These are phyloP conservation scores for mouse (Mus musculus) DNA, from an alignment of 2,113 vertebrate species.

Conservation along the genomic window GRCm39 chr1:138653501-138654000, in stretches of 20 bases:
- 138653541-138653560: not conserved
- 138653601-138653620: not conserved
- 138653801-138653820: not conserved
- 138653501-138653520: not conserved
- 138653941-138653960: not conserved
- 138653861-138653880: not conserved
- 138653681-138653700: not conserved
- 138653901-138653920: not conserved
- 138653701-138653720: not conserved
- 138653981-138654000: not conserved
- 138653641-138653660: not conserved
- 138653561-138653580: no score
- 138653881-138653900: not conserved
- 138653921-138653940: not conserved
- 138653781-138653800: not conserved
- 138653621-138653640: not conserved
- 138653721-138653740: not conserved
- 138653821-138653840: not conserved
- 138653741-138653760: not conserved
- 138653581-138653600: no score
- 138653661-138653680: not conserved
- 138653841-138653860: not conserved
- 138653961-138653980: not conserved
- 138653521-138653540: not conserved
- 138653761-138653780: not conserved